Evolutionary conservation across 2,888 invertebrate species (phyloP), one percentile per base, ranked within the genome.

Genomic region (Serrognathus titanus): DNA sequence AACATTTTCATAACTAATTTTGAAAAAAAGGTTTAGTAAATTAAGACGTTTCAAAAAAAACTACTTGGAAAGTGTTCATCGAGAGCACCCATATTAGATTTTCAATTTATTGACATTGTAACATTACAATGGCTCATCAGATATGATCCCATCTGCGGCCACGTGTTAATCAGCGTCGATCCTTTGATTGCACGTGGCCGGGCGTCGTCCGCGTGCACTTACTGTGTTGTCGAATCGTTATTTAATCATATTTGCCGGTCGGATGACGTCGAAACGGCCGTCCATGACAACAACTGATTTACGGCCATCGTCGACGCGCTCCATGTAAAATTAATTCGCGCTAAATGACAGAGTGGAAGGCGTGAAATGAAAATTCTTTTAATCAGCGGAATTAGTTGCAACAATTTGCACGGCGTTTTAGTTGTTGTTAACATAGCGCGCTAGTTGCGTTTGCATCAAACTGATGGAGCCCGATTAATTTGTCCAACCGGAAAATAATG

Each of bases 161-260:
- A 55, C 59, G 59, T 53, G 59, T 38, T 40, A 47, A 51, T 43
- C 49, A n/a, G 36, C 46, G 43, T 39, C 36, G 47, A 38, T 55
- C 31, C 10, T 13, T 63, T 62, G 55, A 53, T 24, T 63, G n/a
- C 68, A 67, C 68, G 67, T 65, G 67, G 58, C 53, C 37, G 50
- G 48, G 39, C 54, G 55, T 57, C 59, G 57, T 54, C 51, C 11
- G 12, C 56, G 52, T 61, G 60, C 61, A 59, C 60, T 60, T 48
- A 58, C 31, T n/a, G 58, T 57, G 49, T 61, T 61, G 63, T 63
- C 60, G 64, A 66, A 66, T 66, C 60, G 63, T 62, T 64, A 63
- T 64, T 67, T 66, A 66, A 67, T 66, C 65, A 56, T 61, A 65
- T 64, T 67, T 60, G 45, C 56, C 56, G 53, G 5, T 41, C 46